phyloP scores from a whole-genome alignment of 2,797 vertebrate genomes.

The Erpetoichthys calabaricus region DNA sequence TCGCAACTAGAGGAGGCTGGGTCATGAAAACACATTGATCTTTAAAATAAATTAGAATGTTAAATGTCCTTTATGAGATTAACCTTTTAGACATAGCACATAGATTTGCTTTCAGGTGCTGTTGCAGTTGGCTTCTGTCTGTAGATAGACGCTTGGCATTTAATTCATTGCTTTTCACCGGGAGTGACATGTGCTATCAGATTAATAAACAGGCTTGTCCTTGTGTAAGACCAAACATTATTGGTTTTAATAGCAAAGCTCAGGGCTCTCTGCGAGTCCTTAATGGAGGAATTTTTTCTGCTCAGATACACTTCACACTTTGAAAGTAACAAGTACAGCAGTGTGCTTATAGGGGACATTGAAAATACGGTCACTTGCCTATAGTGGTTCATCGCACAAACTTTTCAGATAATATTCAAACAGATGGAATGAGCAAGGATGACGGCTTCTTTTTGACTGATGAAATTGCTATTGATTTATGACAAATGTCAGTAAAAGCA shows the following conservation, averaged over 20 bases:
- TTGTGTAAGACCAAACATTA: background rate
- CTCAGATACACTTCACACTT: conserved; percentile 22
- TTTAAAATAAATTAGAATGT: too few relatives aligned
- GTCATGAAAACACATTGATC: too few relatives aligned
- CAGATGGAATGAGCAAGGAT: conserved; percentile 46
- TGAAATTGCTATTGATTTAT: conserved; percentile 88
- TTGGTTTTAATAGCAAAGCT: background rate
- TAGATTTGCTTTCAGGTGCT: too few relatives aligned
- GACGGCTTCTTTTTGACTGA: conserved; percentile 50
- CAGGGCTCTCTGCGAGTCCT: conserved; percentile 9
- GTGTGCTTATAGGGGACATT: background rate
- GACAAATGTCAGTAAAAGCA: conserved; percentile 66
- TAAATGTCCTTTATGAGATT: too few relatives aligned
- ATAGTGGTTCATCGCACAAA: conserved; percentile 33
- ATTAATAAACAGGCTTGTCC: background rate
- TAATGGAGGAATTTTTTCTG: background rate
- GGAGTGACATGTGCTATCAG: background rate
- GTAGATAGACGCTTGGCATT: background rate
- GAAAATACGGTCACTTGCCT: conserved; percentile 2
- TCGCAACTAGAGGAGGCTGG: too few relatives aligned
- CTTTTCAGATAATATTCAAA: conserved; percentile 43
- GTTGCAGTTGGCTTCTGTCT: background rate
- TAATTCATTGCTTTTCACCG: background rate
- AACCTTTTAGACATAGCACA: too few relatives aligned
- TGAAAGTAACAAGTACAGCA: conserved; percentile 1